phyloP scores from a whole-genome alignment of 2,888 invertebrate genomes.

The Artemia sinica region DNA sequence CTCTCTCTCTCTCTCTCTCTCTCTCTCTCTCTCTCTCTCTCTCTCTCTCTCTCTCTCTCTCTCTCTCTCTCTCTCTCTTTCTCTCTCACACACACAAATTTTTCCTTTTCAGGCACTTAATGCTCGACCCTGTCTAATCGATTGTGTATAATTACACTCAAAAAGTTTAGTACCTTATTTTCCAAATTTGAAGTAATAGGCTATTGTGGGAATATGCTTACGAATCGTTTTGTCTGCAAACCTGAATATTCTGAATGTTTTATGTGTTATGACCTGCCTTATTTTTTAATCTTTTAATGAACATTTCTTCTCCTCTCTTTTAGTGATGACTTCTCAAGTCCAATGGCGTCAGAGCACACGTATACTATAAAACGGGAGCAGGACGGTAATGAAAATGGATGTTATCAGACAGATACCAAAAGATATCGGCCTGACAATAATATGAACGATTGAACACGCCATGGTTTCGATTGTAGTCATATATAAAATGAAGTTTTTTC shows the following conservation, averaged over 20 bases:
- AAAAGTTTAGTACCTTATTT: too few species aligned
- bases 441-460: background rate
- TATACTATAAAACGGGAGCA: constrained; percentile 2
- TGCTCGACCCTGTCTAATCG: too few species aligned
- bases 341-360: background rate
- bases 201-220: too few species aligned
- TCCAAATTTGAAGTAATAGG: too few species aligned
- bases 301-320: background rate
- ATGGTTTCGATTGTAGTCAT: too few species aligned
- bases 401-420: constrained; percentile 5
- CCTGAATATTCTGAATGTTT: too few species aligned
- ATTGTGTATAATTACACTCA: too few species aligned
- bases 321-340: constrained; percentile 4
- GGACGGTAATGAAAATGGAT: background rate
- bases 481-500: too few species aligned
- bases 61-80: too few species aligned
- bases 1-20: background rate
- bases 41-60: background rate
- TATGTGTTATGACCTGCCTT: background rate
- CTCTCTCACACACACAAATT: too few species aligned
- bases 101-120: too few species aligned
- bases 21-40: background rate
- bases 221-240: too few species aligned
- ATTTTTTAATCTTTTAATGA: background rate
- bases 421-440: constrained; percentile 7